Base-by-base conservation (phyloP, 2,113 vertebrate genomes). In the Chinchilla lanigera region DNA sequence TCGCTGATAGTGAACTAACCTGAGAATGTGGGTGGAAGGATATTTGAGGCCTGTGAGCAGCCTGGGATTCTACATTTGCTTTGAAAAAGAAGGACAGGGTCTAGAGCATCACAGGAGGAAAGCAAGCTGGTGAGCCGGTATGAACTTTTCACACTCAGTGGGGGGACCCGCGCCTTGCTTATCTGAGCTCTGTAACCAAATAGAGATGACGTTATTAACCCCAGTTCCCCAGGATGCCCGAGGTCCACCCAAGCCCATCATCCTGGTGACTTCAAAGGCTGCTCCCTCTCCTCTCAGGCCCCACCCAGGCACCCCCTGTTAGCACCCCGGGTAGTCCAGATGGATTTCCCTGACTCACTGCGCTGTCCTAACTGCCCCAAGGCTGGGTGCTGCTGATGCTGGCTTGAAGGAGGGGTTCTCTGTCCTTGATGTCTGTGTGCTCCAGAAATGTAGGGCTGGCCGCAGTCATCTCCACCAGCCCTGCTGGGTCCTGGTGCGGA, bases 221-320 rank as follows among this genome's bases (percentile, higher is more conserved):
- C 10, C 20, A 54, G 58, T 85, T 82, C 19, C 22, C 81, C 11
- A 20, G 22, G 71, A 35, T 65, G 50, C 38, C 30, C 81, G 65
- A 86, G 82, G 84, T 61, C 78, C 50, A 86, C 80, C 90, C 73
- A 67, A 93, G 65, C 80, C 65, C 90, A 86, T 80, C 69, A 96
- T 84, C 65, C 94, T 93, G 82, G 73, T 89, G 91, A 89, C 85
- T 92, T 96, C 96, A 97, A 95, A 89, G 67, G 3, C 24, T 38
- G 87, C 84, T 75, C 41, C 47, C 16, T 65, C 4, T 33, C 28
- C 30, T 71, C 33, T 26, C 33, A 44, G 10, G 65, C 67, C 24
- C 84, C 93, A 89, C 67, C 87, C 88, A 50, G 60, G 52, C 77
- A n/a, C 26, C 24, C 90, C 61, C 75, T 35, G 16, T 78, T 92